Base-by-base conservation (phyloP, 1,140 invertebrate genomes). In the Callitettix versicolor region DNA sequence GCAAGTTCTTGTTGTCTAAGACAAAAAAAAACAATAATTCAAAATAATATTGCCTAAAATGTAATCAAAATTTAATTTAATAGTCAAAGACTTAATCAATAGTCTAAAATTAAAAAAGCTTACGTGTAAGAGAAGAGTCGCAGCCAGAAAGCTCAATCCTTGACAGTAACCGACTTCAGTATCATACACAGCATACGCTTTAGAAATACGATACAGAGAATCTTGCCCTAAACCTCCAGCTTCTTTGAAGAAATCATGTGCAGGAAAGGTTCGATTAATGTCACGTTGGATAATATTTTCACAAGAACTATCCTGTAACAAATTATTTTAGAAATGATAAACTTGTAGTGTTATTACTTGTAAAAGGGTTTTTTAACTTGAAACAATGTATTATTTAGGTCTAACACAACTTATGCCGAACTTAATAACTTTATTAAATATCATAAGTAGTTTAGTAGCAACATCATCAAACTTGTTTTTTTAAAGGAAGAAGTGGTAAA, bases 161-260 rank as follows among this genome's bases (percentile, higher is more conserved):
- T 99, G 97, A 71, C 95, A 99, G 73, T 99, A 99, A 30, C 93
- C 92, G 58, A 99, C 90, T 75, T 99, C 96, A 59, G 86, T 82
- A 69, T 99, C 96, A 70, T 95, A 91, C 2, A 98, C 86, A 20
- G 95, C 91, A 71, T 99, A 99, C 0, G 95, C 96, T 71, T 94
- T 91, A 62, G 91, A 94, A 64, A 99, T 88, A 69, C 91, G 89
- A 65, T 93, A 95, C 21, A 99, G 74, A 22, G 92, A 86, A 71
- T 98, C 94, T 74, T 99, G 96, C 0, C 95, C 94, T 75, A 77
- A 72, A 55, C 91, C 90, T 52, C 90, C 90, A 42, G 80, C 83
- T 69, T 95, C 90, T 72, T 92, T 92, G 72, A 99, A 99, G 73
- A 88, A 96, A 66, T 97, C 92, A 72, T 99, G 94, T 33, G 94